These are phyloP conservation scores for Chaunax sp. DNA, from an alignment of 2,797 vertebrate species.

Conservation along the genomic window DNA sequence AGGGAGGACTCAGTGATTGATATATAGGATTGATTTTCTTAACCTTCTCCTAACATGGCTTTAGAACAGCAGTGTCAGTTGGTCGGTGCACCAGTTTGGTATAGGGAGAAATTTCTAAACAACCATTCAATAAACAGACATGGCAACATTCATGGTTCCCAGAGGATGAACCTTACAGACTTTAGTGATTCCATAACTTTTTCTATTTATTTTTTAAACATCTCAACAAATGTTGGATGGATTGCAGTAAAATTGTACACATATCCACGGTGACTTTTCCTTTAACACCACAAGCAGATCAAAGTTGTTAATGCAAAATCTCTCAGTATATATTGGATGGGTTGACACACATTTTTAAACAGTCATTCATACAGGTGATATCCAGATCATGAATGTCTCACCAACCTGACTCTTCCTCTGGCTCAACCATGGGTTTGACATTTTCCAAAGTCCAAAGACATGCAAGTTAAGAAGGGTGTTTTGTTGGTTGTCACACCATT, in stretches of 20 bases:
- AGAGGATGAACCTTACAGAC: no score
- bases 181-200: no score
- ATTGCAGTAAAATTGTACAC: no score
- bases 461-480: neutral
- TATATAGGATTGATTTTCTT: neutral
- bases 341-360: neutral
- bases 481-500: no score
- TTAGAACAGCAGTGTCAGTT: no score
- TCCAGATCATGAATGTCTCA: neutral
- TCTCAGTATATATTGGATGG: neutral
- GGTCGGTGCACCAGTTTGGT: no score
- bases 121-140: no score
- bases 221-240: no score
- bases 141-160: no score
- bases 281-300: neutral
- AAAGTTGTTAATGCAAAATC: neutral
- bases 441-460: conserved; percentile 1
- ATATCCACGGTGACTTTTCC: no score
- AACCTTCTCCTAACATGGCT: neutral
- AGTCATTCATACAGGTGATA: neutral
- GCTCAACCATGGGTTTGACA: neutral
- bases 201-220: no score
- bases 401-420: neutral
- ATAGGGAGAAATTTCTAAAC: no score
- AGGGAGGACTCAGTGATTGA: neutral